Evolutionary conservation across 2,888 invertebrate species (phyloP).

Genomic region (Metacarcinus magister): DNA sequence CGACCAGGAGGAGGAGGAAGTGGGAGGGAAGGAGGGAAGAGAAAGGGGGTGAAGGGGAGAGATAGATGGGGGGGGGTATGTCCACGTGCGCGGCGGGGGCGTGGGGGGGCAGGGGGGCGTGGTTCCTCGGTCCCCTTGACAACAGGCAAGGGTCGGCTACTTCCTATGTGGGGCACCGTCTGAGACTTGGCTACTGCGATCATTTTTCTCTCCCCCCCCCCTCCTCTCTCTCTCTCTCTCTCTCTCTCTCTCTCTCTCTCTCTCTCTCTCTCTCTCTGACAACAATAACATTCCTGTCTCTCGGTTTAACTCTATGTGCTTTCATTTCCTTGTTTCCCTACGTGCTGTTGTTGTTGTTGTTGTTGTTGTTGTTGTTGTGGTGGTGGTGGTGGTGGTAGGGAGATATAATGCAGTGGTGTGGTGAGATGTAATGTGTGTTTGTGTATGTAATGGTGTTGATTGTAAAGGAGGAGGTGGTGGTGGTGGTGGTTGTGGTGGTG

Average conservation of each 20-base stretch:
- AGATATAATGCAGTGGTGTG: background rate
- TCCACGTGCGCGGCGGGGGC: no score
- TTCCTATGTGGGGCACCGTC: background rate
- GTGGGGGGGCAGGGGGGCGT: no score
- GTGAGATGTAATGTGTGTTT: background rate
- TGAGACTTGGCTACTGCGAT: background rate
- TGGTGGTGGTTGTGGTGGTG: background rate
- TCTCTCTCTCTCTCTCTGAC: constrained; percentile 22
- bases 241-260: constrained; percentile 61
- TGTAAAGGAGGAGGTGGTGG: background rate
- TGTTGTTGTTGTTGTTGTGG: background rate
- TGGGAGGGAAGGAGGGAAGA: no score
- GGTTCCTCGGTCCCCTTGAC: background rate
- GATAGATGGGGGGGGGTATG: no score
- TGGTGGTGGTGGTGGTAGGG: background rate
- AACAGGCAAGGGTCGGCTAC: background rate
- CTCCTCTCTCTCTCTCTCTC: constrained; percentile 56
- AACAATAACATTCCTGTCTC: background rate
- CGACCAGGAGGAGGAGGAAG: no score
- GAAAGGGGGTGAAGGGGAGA: no score
- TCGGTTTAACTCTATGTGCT: background rate
- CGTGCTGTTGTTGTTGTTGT: background rate
- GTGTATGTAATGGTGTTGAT: no score
- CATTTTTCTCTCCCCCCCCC: constrained; percentile 11
- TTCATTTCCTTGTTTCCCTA: background rate